Evolutionary conservation across 2,888 invertebrate species (phyloP), one percentile per base, ranked within the genome.

Genomic region (Agelastica alni): DNA sequence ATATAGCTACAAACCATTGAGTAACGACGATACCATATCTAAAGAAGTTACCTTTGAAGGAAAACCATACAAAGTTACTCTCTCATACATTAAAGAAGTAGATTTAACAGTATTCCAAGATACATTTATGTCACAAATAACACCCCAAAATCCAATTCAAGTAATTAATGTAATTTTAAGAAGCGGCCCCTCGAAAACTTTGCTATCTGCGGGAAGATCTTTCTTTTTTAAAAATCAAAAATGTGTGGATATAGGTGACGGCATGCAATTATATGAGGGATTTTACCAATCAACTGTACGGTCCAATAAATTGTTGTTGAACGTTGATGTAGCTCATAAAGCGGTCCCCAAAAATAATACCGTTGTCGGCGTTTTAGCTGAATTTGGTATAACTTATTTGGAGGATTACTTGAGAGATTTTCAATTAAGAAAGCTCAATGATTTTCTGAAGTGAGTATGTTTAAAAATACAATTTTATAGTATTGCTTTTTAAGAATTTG

Each of bases 231-330:
- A 53, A 39, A 12, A 14, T 1, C 13, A 10, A 1, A 13, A 34
- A 16, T 82, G 81, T 37, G 77, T 80, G 60, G 80, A 81, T 69
- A 79, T 98, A 6, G 86, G 88, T 0, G 87, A 86, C 41, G 65
- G 96, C 0, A 80, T 93, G 67, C 93, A 96, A 74, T 86, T 96
- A 70, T 96, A 96, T 89, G 86, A 90, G 54, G 98, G 98, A 3
- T 85, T 94, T 70, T 98, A 92, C 78, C 96, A 96, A 76, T 91
- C 93, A 5, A 93, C 94, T 0, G 85, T 94, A 59, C 85, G 96
- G 46, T 95, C 95, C 7, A 91, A 93, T 83, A 86, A 84, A 64
- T 90, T 92, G 45, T 89, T 88, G 75, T 77, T 99, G 30, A 98
- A 98, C 75, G 86, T 98, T 51, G 97, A 98, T 77, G 87, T 91